phyloP scores from a whole-genome alignment of 2,888 invertebrate genomes.

The Lochmaea capreae region DNA sequence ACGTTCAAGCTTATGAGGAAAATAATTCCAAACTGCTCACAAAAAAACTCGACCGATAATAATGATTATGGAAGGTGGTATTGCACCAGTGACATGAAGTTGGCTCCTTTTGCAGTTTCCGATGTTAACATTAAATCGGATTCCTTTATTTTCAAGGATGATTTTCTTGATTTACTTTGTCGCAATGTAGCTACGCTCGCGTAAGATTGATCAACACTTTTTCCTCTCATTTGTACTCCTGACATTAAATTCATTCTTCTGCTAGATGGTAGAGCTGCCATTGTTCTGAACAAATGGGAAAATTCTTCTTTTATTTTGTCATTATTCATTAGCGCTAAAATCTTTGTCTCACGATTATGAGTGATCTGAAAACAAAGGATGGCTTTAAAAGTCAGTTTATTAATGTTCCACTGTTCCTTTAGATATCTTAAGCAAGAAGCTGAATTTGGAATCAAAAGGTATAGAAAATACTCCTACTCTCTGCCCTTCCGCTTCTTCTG shows the following conservation, averaged over 20 bases:
- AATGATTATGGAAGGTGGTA: conserved; percentile 12
- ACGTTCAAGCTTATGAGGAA: background rate
- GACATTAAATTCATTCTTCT: conserved; percentile 67
- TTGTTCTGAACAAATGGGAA: conserved; percentile 64
- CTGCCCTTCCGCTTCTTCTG: no score
- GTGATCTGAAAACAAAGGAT: conserved; percentile 51
- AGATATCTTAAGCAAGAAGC: background rate
- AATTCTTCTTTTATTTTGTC: conserved; percentile 62
- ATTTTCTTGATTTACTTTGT: background rate
- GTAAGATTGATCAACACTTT: background rate
- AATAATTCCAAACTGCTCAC: background rate
- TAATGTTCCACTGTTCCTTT: background rate
- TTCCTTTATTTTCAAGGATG: background rate
- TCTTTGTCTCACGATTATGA: conserved; percentile 62
- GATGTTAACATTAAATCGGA: background rate
- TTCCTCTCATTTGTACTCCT: background rate
- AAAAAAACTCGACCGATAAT: background rate
- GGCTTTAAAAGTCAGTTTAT: no score
- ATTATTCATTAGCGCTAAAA: conserved; percentile 63
- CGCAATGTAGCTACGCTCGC: background rate
- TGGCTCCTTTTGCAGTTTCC: conserved; percentile 9
- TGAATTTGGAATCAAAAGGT: background rate
- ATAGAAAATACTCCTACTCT: background rate
- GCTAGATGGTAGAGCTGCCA: conserved; percentile 64
- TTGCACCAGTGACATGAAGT: conserved; percentile 27